Conservation (phyloP, 2,888 invertebrate genomes). For the Thelaira solivaga region DNA sequence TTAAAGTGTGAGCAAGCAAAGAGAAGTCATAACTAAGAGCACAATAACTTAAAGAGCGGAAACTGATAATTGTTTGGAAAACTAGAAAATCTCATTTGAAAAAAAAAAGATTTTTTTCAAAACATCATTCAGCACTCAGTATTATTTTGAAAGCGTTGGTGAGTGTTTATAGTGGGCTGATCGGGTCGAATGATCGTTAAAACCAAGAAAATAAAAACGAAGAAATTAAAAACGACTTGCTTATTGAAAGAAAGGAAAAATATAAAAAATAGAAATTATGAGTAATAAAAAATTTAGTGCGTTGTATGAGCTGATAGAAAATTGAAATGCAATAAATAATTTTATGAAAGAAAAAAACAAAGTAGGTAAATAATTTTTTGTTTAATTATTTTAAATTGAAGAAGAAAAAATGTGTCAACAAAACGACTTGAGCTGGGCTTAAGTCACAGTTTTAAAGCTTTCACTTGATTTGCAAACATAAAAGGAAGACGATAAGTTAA, state of each 20-base stretch:
- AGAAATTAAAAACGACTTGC: slow-evolving; percentile 20
- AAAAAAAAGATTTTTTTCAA: slow-evolving; percentile 33
- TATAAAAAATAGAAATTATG: slow-evolving; percentile 30
- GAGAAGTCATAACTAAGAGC: slow-evolving; percentile 31
- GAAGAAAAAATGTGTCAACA: slow-evolving; percentile 8
- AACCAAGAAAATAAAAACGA: neutral
- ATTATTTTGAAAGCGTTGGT: slow-evolving; percentile 25
- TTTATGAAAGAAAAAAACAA: neutral
- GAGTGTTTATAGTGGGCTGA: too few species aligned
- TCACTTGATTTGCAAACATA: slow-evolving; percentile 10
- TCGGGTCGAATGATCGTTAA: slow-evolving; percentile 20
- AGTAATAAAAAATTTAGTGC: slow-evolving; percentile 52
- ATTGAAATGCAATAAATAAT: slow-evolving; percentile 24
- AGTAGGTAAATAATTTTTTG: neutral
- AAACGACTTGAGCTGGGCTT: neutral
- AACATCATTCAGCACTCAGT: slow-evolving; percentile 52
- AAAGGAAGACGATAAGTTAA: slow-evolving; percentile 18
- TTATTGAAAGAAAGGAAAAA: neutral
- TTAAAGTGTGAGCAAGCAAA: neutral
- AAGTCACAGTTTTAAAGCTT: neutral
- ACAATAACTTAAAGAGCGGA: neutral
- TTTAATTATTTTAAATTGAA: slow-evolving; percentile 1
- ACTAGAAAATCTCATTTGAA: slow-evolving; percentile 39
- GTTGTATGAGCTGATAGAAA: slow-evolving; percentile 42
- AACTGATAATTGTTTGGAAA: slow-evolving; percentile 48